A percentile compares a stretch with the other conserved stretches of the same genome.
These are phyloP conservation scores for Scaptomyza caliginosa DNA, from an alignment of 2,888 invertebrate species.

Conservation along the genomic window DNA sequence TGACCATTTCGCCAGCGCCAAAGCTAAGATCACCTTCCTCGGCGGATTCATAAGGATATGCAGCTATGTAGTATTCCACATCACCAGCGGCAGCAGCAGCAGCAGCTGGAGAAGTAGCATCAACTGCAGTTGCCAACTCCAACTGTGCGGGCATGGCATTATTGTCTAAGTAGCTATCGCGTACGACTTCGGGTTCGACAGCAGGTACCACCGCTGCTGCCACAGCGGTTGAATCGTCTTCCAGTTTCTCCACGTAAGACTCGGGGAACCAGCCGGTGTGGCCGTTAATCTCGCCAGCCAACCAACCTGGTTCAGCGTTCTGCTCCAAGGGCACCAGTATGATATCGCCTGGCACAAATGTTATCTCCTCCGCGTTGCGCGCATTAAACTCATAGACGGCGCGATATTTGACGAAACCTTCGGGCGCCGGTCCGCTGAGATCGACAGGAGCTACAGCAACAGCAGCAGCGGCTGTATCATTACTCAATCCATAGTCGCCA, in stretches of 20 bases:
- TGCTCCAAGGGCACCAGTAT: conserved; percentile 90
- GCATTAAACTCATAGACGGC: conserved; percentile 97
- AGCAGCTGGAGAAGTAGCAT: conserved; percentile 49
- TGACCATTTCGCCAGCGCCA: conserved; percentile 93
- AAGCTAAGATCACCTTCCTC: conserved; percentile 97
- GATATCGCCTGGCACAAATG: conserved; percentile 96
- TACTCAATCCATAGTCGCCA: conserved; percentile 54
- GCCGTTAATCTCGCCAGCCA: conserved; percentile 95
- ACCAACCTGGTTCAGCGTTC: conserved; percentile 98
- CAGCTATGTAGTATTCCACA: conserved; percentile 92
- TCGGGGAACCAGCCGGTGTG: conserved; percentile 98
- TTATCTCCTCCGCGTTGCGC: conserved; percentile 95
- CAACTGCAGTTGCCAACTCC: conserved; percentile 13
- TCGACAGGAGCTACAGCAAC: conserved; percentile 58
- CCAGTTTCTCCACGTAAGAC: conserved; percentile 94
- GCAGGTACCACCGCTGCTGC: conserved; percentile 12
- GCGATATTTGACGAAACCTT: conserved; percentile 89
- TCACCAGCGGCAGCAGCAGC: conserved; percentile 80
- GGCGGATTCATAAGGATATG: conserved; percentile 94
- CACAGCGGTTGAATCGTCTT: conserved; percentile 67
- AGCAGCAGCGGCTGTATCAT: conserved; percentile 76
- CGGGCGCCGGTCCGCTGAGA: conserved; percentile 82
- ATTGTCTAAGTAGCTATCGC: conserved; percentile 79
- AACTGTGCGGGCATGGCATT: conserved; percentile 61
- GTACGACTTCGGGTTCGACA: conserved; percentile 34